phyloP scores from a whole-genome alignment of 2,113 vertebrate genomes.

The Eonycteris spelaea region DNA sequence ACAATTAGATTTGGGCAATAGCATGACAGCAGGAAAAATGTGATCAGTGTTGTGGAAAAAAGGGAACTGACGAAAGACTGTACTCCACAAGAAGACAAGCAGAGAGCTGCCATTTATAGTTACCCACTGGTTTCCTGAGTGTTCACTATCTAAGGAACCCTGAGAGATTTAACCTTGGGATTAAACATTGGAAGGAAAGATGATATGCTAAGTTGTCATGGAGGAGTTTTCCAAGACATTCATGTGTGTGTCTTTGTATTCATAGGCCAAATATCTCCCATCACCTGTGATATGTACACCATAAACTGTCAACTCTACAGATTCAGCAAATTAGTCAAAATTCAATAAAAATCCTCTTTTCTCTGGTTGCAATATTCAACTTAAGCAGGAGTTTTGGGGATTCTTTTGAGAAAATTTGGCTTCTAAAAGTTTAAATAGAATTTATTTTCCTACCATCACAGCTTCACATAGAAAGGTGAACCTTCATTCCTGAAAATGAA shows the following conservation, averaged over 20 bases:
- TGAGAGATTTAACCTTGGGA: too few relatives aligned
- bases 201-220: background rate
- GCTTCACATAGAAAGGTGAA: background rate
- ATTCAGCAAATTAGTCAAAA: constrained; percentile 31
- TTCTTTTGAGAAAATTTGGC: background rate
- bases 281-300: background rate
- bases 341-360: background rate
- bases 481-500: background rate
- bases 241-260: background rate
- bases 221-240: background rate
- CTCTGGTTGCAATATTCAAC: background rate
- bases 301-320: background rate
- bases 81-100: background rate
- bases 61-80: background rate
- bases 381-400: background rate
- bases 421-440: constrained; percentile 5
- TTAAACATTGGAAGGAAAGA: background rate
- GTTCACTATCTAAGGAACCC: background rate
- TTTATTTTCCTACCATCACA: background rate
- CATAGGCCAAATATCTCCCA: background rate
- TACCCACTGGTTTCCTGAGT: background rate
- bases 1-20: background rate
- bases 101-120: background rate
- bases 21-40: background rate
- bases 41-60: background rate